Conservation (phyloP, 2,113 vertebrate genomes). For the Seriola quinqueradiata region DNA sequence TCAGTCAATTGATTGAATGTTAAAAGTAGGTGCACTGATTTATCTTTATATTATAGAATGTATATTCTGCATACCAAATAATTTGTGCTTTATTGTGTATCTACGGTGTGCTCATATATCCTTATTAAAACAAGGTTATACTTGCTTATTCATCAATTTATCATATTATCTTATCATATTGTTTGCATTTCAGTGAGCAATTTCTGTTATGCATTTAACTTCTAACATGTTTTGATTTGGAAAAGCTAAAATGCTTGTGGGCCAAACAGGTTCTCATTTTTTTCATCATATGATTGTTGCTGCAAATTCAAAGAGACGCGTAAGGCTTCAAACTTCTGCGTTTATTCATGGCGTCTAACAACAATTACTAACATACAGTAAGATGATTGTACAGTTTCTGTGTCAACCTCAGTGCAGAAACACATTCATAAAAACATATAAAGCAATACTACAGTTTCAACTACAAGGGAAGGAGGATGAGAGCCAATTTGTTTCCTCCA, state of each 20-base stretch:
- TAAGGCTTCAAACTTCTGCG: background rate
- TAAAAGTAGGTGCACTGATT: background rate
- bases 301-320: conserved; percentile 7
- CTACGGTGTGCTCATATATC: background rate
- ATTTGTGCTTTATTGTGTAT: background rate
- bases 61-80: background rate
- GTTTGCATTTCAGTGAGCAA: background rate
- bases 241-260: background rate
- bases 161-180: too few relatives aligned
- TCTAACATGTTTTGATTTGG: background rate
- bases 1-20: background rate
- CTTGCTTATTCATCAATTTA: background rate
- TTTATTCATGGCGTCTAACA: conserved; percentile 37
- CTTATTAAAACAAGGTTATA: background rate
- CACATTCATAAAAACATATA: background rate
- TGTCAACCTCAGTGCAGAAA: background rate
- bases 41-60: background rate
- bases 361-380: background rate
- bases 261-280: background rate
- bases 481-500: background rate
- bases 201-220: background rate
- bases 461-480: background rate
- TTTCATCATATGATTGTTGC: background rate
- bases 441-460: background rate
- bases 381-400: background rate